Conservation (phyloP, 2,113 vertebrate genomes). For the Pluvialis apricaria region DNA sequence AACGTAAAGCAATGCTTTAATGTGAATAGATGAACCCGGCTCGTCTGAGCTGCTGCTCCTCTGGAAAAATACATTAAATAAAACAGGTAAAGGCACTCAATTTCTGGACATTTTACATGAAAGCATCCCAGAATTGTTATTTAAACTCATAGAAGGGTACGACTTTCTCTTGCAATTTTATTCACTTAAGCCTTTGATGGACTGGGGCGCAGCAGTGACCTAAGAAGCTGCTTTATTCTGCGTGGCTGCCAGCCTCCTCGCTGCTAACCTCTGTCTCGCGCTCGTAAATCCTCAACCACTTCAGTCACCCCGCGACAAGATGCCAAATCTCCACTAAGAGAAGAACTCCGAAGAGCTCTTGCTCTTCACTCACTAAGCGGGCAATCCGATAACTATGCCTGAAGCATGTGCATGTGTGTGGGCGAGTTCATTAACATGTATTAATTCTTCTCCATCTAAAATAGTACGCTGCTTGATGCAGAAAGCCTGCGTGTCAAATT, state of each 20-base stretch:
- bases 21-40: background rate
- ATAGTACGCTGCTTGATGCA: background rate
- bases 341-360: background rate
- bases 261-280: background rate
- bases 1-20: background rate
- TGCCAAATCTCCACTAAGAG: background rate
- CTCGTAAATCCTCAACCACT: background rate
- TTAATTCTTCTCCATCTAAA: slow-evolving; percentile 15
- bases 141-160: background rate
- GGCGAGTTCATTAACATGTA: slow-evolving; percentile 17
- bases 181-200: background rate
- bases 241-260: background rate
- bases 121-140: background rate
- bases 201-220: background rate
- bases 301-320: background rate
- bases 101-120: background rate
- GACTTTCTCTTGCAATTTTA: background rate
- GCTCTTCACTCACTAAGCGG: background rate
- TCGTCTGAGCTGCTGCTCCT: background rate
- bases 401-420: background rate
- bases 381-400: background rate
- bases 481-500: background rate
- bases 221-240: background rate
- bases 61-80: background rate
- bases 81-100: background rate